A percentile compares a stretch with the other conserved stretches of the same genome.
Evolutionary conservation across 2,797 vertebrate genomes (phyloP).

Genomic region (Kryptolebias ocellatus): DNA sequence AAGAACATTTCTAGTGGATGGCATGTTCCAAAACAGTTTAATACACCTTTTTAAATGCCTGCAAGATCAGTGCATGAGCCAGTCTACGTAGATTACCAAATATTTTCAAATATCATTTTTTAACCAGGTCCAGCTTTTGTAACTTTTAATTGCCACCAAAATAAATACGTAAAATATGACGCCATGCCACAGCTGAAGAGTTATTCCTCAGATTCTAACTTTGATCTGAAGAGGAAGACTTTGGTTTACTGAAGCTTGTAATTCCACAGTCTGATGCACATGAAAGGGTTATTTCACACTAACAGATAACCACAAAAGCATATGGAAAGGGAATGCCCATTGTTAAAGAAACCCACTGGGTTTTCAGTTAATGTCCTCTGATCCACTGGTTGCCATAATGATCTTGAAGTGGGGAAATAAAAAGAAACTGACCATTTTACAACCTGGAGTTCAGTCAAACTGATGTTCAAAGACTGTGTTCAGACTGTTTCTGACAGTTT

Average conservation of each 20-base stretch:
- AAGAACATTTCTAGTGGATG: slow-evolving; percentile 34
- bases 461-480: slow-evolving; percentile 5
- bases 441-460: slow-evolving; percentile 14
- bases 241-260: slow-evolving; percentile 40
- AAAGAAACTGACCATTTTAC: slow-evolving; percentile 48
- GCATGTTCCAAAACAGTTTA: slow-evolving; percentile 18
- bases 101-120: slow-evolving; percentile 33
- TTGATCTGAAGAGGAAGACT: slow-evolving; percentile 47
- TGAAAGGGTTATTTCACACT: slow-evolving; percentile 54
- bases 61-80: slow-evolving; percentile 29
- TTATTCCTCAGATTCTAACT: slow-evolving; percentile 39
- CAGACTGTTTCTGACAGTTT: background rate
- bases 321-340: slow-evolving; percentile 42
- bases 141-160: slow-evolving; percentile 49
- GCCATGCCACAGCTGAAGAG: slow-evolving; percentile 45
- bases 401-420: slow-evolving; percentile 60
- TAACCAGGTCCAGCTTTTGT: slow-evolving; percentile 39
- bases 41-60: background rate
- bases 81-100: slow-evolving; percentile 43
- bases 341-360: slow-evolving; percentile 25
- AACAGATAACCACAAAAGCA: slow-evolving; percentile 51
- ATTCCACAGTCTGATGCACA: slow-evolving; percentile 45
- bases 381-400: slow-evolving; percentile 32
- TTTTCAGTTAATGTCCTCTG: slow-evolving; percentile 22
- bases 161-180: slow-evolving; percentile 60